Conservation (phyloP, 2,113 vertebrate species). For the Helogale parvula region DNA sequence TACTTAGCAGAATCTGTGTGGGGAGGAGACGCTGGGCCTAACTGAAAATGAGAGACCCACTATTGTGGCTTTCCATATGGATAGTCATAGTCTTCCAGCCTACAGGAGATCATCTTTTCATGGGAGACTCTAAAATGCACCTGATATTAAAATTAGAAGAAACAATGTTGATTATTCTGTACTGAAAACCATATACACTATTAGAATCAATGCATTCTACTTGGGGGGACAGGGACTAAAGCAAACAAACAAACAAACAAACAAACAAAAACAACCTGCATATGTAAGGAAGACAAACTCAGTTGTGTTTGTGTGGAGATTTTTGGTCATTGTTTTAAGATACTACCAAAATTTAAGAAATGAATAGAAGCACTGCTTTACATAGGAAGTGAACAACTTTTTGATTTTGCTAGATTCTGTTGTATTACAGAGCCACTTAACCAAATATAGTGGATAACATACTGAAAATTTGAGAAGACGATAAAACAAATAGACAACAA, state of each 20-base stretch:
- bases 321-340: neutral
- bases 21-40: neutral
- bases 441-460: neutral
- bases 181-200: no score
- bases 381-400: neutral
- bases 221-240: no score
- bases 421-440: neutral
- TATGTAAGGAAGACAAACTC: neutral
- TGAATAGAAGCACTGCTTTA: neutral
- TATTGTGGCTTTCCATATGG: neutral
- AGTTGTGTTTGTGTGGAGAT: neutral
- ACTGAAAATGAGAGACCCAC: accelerated
- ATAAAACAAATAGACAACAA: neutral
- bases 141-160: neutral
- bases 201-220: neutral
- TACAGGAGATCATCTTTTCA: neutral
- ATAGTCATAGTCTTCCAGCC: neutral
- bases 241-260: neutral
- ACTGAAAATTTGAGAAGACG: neutral
- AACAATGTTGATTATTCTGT: neutral
- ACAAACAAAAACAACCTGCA: neutral
- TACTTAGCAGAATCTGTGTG: neutral
- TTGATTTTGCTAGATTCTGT: neutral
- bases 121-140: neutral
- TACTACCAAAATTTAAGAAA: neutral